Conservation (phyloP, 2,113 vertebrate genomes). For the Carlito syrichta region DNA sequence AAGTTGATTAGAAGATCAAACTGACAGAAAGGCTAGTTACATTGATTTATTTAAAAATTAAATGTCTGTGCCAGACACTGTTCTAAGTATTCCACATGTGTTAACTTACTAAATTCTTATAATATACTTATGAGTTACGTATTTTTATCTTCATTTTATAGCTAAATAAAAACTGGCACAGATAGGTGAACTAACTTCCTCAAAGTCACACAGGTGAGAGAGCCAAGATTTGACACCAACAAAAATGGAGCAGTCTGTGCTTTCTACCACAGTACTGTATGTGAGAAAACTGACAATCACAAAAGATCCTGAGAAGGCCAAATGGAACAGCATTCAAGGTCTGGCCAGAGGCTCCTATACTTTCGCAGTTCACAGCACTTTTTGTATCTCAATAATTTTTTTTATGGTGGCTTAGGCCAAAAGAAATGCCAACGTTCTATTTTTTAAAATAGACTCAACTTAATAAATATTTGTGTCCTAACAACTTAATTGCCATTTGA, state of each 20-base stretch:
- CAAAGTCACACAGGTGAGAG: background rate
- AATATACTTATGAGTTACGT: background rate
- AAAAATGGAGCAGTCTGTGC: background rate
- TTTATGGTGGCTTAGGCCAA: background rate
- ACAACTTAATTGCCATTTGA: background rate
- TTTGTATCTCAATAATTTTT: background rate
- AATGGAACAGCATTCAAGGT: background rate
- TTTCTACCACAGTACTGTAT: background rate
- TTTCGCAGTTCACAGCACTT: background rate
- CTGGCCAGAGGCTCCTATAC: background rate
- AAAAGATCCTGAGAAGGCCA: background rate
- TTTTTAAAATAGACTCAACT: background rate
- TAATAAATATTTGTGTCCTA: background rate
- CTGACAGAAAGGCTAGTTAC: background rate
- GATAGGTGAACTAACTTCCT: background rate
- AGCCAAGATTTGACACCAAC: background rate
- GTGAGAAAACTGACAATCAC: background rate
- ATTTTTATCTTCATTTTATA: constrained; percentile 9
- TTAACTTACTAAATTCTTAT: background rate
- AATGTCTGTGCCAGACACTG: background rate
- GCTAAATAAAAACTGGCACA: background rate
- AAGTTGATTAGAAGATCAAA: background rate
- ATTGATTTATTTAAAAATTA: background rate
- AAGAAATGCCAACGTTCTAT: background rate
- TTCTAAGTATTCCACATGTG: background rate